These are phyloP conservation scores for Myotis lucifugus DNA, from an alignment of 2,113 vertebrate species.

Conservation along the genomic window DNA sequence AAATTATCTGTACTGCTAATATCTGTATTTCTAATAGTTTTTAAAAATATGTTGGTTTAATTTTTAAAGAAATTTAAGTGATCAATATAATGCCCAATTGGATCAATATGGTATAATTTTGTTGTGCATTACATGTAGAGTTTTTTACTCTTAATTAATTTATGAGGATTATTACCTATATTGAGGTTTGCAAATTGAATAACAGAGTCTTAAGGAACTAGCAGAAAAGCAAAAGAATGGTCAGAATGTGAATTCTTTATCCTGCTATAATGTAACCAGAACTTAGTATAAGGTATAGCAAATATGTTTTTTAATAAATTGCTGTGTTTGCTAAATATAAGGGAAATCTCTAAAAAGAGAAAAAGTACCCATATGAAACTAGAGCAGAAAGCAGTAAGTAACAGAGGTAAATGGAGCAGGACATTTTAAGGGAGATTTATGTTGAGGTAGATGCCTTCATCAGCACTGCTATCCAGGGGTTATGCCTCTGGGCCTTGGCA, in stretches of 20 bases:
- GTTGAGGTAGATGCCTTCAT: background rate
- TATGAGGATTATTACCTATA: background rate
- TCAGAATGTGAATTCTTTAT: background rate
- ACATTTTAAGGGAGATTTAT: background rate
- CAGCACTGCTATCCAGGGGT: background rate
- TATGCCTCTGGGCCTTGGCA: background rate
- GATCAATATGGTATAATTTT: background rate
- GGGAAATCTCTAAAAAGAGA: background rate
- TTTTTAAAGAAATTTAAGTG: constrained; percentile 18
- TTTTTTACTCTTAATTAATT: constrained; percentile 8
- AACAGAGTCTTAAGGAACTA: background rate
- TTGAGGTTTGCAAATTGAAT: constrained; percentile 11
- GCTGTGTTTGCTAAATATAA: constrained; percentile 12
- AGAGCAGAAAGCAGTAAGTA: background rate
- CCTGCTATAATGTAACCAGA: background rate
- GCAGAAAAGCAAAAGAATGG: background rate
- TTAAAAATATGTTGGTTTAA: background rate
- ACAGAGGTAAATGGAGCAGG: background rate
- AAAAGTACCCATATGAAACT: background rate
- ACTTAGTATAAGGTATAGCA: background rate
- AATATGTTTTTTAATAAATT: constrained; percentile 18
- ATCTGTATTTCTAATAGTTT: background rate
- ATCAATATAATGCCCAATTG: background rate
- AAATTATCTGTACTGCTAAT: background rate
- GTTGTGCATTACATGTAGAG: background rate